Percentiles rank a stretch among this genome's conserved stretches.
Evolutionary conservation across 2,797 vertebrate species (phyloP).

Genomic region (Ctenochaetus hawaiiensis): DNA sequence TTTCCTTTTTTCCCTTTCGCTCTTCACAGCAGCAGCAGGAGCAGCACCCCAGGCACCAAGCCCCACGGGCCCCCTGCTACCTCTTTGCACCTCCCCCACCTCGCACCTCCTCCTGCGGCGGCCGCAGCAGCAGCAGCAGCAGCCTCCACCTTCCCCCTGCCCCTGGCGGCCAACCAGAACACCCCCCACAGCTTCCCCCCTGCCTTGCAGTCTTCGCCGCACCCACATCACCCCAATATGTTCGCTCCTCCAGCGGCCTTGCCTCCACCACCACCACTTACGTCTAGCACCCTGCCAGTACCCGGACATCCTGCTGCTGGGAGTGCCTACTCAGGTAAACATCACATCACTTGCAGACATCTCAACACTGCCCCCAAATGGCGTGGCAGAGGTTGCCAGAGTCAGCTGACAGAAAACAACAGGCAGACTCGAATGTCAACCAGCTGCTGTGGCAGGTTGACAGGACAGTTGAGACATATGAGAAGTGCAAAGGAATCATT

Average conservation of each 20-base stretch:
- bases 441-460: conserved; percentile 8
- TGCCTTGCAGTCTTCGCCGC: conserved; percentile 91
- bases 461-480: background rate
- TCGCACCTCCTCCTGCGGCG: conserved; percentile 85
- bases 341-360: background rate
- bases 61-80: conserved; percentile 87
- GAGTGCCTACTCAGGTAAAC: conserved; percentile 92
- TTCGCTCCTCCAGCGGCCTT: conserved; percentile 97
- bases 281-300: conserved; percentile 93
- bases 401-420: background rate
- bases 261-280: conserved; percentile 96
- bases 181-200: conserved; percentile 91
- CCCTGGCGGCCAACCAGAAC: conserved; percentile 89
- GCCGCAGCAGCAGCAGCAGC: conserved; percentile 78
- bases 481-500: conserved; percentile 15
- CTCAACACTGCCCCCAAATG: conserved; percentile 40
- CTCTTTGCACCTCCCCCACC: conserved; percentile 88
- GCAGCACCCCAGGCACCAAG: conserved; percentile 95
- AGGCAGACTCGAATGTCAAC: conserved; percentile 28
- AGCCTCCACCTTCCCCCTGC: conserved; percentile 89
- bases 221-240: conserved; percentile 97
- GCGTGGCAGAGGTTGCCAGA: conserved; percentile 19
- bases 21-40: conserved; percentile 92
- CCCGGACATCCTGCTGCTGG: conserved; percentile 95
- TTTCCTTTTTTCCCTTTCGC: background rate